These are phyloP conservation scores for Illadopsis cleaveri DNA, from an alignment of 2,113 vertebrate species.

Conservation along the genomic window DNA sequence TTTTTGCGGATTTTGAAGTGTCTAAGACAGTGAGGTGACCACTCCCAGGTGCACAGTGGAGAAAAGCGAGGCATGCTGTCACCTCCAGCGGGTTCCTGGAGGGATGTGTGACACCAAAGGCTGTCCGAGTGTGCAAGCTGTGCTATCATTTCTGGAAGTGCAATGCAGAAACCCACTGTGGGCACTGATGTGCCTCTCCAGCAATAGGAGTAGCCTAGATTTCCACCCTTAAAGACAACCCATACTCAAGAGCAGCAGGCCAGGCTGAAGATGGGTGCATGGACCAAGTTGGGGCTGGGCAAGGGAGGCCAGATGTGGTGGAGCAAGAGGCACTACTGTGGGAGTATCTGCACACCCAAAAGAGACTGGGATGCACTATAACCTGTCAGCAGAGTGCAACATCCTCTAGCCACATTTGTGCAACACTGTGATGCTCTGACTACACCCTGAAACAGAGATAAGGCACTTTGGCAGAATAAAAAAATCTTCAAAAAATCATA, in stretches of 20 bases:
- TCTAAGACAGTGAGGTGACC: neutral
- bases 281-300: neutral
- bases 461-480: neutral
- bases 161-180: neutral
- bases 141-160: neutral
- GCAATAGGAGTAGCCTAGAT: neutral
- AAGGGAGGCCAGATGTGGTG: accelerated
- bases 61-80: accelerated
- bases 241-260: neutral
- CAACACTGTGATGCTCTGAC: neutral
- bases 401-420: accelerated
- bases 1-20: neutral
- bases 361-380: neutral
- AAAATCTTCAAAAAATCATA: constrained; percentile 20
- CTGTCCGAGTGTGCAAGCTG: neutral
- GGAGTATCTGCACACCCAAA: neutral
- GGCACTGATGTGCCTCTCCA: neutral
- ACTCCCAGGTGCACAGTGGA: neutral
- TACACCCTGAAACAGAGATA: neutral
- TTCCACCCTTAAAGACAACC: neutral
- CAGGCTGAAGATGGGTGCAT: neutral
- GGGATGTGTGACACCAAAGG: neutral
- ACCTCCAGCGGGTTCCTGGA: neutral
- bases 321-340: neutral
- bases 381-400: neutral